These are phyloP conservation scores for Smittia aterrima DNA, from an alignment of 2,888 invertebrate genomes.

Conservation along the genomic window DNA sequence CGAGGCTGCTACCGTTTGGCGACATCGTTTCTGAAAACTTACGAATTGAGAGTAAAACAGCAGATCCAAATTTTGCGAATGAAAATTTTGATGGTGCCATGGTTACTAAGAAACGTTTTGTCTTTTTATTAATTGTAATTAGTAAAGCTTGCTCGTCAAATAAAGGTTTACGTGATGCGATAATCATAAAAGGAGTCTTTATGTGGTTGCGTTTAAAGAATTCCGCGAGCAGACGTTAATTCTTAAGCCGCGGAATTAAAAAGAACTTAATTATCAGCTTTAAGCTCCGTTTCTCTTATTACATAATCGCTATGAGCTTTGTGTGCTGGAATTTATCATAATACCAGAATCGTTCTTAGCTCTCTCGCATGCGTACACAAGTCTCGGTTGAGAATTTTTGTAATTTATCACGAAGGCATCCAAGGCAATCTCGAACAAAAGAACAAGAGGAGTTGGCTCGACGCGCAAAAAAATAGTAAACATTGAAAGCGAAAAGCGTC, in stretches of 20 bases:
- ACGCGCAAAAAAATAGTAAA: constrained; percentile 8
- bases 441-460: not conserved
- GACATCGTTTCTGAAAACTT: not conserved
- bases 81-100: no score
- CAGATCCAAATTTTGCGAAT: no score
- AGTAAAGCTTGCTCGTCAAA: no score
- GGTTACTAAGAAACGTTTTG: no score
- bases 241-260: not conserved
- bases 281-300: not conserved
- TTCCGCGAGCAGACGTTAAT: not conserved
- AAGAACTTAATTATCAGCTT: not conserved
- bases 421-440: not conserved
- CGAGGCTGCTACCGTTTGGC: not conserved
- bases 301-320: not conserved
- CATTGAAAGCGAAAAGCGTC: constrained; percentile 19
- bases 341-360: not conserved
- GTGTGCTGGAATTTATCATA: not conserved
- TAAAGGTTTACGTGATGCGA: no score
- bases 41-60: not conserved
- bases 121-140: no score
- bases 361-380: not conserved
- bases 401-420: not conserved
- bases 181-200: no score
- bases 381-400: not conserved
- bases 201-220: no score